Percentiles rank a stretch among this genome's conserved stretches.
phyloP scores from a whole-genome alignment of 2,113 vertebrate species.

The Misgurnus anguillicaudatus region DNA sequence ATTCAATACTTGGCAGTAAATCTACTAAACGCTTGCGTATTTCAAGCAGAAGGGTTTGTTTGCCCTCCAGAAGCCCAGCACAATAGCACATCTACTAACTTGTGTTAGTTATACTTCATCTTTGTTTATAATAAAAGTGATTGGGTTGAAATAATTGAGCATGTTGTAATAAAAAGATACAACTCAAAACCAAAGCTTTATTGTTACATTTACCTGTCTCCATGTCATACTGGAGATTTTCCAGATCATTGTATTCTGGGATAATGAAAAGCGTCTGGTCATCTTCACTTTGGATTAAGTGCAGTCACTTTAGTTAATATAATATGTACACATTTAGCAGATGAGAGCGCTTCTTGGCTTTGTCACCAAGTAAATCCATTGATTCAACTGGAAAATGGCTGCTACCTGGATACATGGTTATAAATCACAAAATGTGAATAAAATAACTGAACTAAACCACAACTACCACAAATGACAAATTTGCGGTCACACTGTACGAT shows the following conservation, averaged over 20 bases:
- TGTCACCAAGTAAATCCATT: conserved; percentile 37
- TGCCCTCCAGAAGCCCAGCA: neutral
- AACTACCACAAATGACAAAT: too few species aligned
- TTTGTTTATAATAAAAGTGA: neutral
- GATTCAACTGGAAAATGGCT: neutral
- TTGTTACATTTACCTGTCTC: neutral
- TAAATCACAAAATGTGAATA: neutral
- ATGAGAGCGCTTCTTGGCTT: conserved; percentile 56
- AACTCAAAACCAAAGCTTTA: conserved; percentile 1
- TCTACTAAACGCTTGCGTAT: neutral
- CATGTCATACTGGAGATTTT: neutral
- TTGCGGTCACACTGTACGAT: too few species aligned
- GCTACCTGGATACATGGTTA: neutral
- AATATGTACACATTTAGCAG: conserved; percentile 42
- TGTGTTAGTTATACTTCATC: neutral
- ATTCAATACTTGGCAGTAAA: neutral
- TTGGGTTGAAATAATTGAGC: neutral
- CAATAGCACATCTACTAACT: neutral
- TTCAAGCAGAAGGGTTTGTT: neutral
- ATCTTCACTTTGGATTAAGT: neutral
- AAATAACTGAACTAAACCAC: too few species aligned
- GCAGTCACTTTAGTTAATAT: neutral
- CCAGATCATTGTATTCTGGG: neutral
- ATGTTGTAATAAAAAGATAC: neutral
- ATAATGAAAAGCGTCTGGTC: neutral